Evolutionary conservation across 2,113 vertebrate species (phyloP).

Genomic region (Saimiri boliviensis): DNA sequence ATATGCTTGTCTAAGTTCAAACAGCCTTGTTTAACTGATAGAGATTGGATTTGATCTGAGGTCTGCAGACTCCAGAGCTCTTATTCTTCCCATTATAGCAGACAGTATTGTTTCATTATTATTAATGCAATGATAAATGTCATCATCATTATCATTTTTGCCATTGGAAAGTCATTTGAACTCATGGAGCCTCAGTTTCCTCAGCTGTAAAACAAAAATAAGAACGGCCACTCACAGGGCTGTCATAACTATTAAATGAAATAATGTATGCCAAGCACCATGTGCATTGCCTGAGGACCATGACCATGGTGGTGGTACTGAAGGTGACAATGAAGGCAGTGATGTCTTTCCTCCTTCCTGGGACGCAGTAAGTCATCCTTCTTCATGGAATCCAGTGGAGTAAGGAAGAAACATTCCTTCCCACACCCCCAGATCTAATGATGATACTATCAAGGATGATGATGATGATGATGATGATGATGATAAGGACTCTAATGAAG

Average conservation of each 20-base stretch:
- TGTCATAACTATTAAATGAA: not conserved
- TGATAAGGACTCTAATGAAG: not conserved
- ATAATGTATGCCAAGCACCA: rapidly evolving
- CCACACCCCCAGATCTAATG: rapidly evolving
- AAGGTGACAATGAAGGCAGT: rapidly evolving
- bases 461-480: not conserved
- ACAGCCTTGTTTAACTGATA: rapidly evolving
- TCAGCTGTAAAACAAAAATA: not conserved
- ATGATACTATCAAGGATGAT: not conserved
- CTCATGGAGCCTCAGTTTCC: not conserved
- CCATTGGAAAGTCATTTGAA: not conserved
- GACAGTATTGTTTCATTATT: not conserved
- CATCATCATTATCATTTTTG: not conserved
- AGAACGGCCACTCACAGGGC: not conserved
- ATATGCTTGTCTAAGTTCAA: not conserved
- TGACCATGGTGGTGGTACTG: rapidly evolving
- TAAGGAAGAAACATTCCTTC: rapidly evolving
- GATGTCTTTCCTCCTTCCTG: rapidly evolving
- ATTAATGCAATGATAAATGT: rapidly evolving
- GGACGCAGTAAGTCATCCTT: rapidly evolving
- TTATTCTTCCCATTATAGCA: not conserved
- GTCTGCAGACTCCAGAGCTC: not conserved
- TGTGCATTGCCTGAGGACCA: rapidly evolving
- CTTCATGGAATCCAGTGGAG: not conserved
- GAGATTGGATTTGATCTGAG: not conserved